These are phyloP conservation scores for Halocynthia aurantium DNA, from an alignment of 23 tunicate species.

Conservation along the genomic window DNA sequence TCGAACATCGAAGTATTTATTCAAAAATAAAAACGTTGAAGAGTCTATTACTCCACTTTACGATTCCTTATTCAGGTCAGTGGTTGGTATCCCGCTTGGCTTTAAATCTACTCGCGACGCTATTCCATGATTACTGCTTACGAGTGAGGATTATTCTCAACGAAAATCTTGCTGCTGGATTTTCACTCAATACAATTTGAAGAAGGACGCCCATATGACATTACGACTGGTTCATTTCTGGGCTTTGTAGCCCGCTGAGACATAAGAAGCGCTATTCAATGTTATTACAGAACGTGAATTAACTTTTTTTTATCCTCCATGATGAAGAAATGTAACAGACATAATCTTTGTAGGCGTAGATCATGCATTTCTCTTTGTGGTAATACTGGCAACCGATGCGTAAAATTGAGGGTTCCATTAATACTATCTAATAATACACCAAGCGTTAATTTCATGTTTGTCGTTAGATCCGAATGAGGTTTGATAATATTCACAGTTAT, in stretches of 20 bases:
- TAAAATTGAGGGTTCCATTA: too few relatives aligned
- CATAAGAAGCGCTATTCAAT: neutral
- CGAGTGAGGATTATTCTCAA: slow-evolving; percentile 3
- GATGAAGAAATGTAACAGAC: neutral
- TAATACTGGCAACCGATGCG: too few relatives aligned
- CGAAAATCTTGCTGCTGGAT: neutral
- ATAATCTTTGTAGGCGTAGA: too few relatives aligned
- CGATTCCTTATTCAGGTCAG: slow-evolving; percentile 9
- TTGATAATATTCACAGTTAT: too few relatives aligned
- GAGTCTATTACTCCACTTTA: neutral
- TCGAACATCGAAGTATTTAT: too few relatives aligned
- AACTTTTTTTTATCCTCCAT: neutral
- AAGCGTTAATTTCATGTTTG: too few relatives aligned
- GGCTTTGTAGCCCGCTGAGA: slow-evolving; percentile 36
- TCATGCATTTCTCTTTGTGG: too few relatives aligned
- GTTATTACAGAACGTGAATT: neutral
- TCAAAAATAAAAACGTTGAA: too few relatives aligned
- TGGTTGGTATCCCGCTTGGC: slow-evolving; percentile 3
- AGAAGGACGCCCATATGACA: neutral
- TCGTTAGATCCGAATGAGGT: too few relatives aligned
- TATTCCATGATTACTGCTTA: neutral
- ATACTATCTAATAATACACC: too few relatives aligned
- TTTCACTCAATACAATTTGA: slow-evolving; percentile 4
- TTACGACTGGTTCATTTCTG: neutral
- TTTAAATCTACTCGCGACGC: neutral